Percentiles rank a stretch among this genome's conserved stretches.
Conservation (phyloP, 2,888 invertebrate species). For the Ferrisia virgata region DNA sequence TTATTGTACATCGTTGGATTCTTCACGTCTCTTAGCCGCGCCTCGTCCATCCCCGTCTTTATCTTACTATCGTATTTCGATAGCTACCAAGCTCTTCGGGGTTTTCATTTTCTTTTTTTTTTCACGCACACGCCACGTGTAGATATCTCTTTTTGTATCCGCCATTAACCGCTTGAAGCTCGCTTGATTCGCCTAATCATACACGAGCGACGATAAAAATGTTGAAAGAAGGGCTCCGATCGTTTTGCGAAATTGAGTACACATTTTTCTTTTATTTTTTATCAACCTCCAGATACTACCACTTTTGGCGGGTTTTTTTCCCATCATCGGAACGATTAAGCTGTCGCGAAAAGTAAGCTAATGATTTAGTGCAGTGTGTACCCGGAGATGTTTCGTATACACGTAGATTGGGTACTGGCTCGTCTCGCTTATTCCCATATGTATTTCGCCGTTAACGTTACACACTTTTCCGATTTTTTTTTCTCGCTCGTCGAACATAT, state of each 20-base stretch:
- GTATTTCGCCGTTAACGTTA: neutral
- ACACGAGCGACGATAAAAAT: neutral
- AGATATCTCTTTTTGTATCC: no score
- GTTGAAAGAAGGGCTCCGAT: neutral
- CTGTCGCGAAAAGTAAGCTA: neutral
- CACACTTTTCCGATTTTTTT: no score
- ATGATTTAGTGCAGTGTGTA: neutral
- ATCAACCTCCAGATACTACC: neutral
- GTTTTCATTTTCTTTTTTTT: neutral
- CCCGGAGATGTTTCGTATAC: neutral
- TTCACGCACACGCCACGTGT: neutral
- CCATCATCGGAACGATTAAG: neutral
- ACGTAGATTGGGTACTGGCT: no score
- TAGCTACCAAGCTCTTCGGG: no score
- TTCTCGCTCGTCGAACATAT: no score
- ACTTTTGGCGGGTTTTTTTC: neutral
- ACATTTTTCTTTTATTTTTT: neutral
- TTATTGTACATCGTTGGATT: slow-evolving; percentile 1
- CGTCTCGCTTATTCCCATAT: neutral
- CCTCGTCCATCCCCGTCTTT: neutral
- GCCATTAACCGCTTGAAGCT: no score
- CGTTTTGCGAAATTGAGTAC: neutral
- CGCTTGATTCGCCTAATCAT: neutral
- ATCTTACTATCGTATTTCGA: neutral
- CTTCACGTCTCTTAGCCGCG: no score